Percentiles rank a stretch among this genome's conserved stretches.
phyloP scores from a whole-genome alignment of 92 coral and sea anemone species.

The Scolanthus callimorphus region DNA sequence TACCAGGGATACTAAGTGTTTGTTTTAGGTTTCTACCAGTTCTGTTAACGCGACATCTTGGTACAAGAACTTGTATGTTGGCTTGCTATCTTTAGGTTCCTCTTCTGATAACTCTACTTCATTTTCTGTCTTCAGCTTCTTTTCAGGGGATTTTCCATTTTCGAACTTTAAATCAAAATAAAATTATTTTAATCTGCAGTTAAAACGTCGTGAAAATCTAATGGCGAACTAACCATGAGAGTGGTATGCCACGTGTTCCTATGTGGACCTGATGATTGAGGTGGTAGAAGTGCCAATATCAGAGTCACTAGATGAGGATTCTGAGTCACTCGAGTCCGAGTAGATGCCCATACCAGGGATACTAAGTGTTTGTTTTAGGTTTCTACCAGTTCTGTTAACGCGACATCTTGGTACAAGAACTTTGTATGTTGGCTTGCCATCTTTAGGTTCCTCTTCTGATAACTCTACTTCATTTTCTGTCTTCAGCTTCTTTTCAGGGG shows the following conservation, averaged over 20 bases:
- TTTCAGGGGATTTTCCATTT: constrained; percentile 21
- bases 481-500: constrained; percentile 40
- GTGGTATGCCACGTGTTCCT: too few relatives aligned
- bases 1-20: constrained; percentile 57
- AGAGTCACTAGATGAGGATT: constrained; percentile 70
- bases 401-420: constrained; percentile 22
- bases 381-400: constrained; percentile 8
- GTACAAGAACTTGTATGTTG: constrained; percentile 18
- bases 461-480: constrained; percentile 13
- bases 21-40: constrained; percentile 8
- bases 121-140: constrained; percentile 31
- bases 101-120: too few relatives aligned
- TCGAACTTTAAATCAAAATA: too few relatives aligned
- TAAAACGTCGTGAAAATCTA: too few relatives aligned
- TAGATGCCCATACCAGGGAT: constrained; percentile 85
- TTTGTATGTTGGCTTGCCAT: too few relatives aligned
- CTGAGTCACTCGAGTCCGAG: constrained; percentile 96
- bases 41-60: constrained; percentile 18
- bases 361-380: constrained; percentile 11
- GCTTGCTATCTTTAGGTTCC: too few relatives aligned
- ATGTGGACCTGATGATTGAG: background rate
- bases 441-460: too few relatives aligned
- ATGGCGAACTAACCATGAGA: too few relatives aligned
- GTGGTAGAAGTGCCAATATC: constrained; percentile 27
- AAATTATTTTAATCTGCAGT: too few relatives aligned